Percentiles rank a stretch among this genome's conserved stretches.
phyloP scores from a whole-genome alignment of 2,113 vertebrate genomes.

The Mellivora capensis region DNA sequence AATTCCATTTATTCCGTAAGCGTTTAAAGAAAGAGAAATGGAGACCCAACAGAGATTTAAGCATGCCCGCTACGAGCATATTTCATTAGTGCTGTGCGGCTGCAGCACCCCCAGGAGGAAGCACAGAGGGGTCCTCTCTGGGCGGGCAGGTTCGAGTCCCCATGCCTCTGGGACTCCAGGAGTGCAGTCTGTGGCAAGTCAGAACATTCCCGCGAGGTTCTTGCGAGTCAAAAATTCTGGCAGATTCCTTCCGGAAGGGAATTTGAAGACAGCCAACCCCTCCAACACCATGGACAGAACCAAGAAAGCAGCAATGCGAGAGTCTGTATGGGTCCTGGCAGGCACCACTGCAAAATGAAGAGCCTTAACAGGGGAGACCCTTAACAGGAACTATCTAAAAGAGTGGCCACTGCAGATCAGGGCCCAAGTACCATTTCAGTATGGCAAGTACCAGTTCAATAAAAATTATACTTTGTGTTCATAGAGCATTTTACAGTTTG shows the following conservation, averaged over 20 bases:
- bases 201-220: neutral
- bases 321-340: fast-evolving
- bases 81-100: conserved; percentile 59
- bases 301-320: neutral
- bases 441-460: neutral
- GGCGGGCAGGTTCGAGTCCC: neutral
- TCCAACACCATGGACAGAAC: neutral
- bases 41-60: conserved; percentile 70
- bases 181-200: neutral
- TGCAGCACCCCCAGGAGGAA: neutral
- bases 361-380: neutral
- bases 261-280: neutral
- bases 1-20: conserved; percentile 80
- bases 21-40: conserved; percentile 80
- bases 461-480: neutral
- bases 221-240: neutral
- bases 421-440: neutral
- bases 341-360: fast-evolving
- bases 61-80: conserved; percentile 44
- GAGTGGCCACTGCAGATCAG: too few relatives aligned
- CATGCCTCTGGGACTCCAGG: neutral
- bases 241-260: neutral
- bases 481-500: neutral
- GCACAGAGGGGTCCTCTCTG: neutral
- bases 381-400: fast-evolving